A percentile compares a stretch with the other conserved stretches of the same genome.
These are phyloP conservation scores for Falcaria lacertinaria DNA, from an alignment of 2,888 invertebrate genomes.

Conservation along the genomic window DNA sequence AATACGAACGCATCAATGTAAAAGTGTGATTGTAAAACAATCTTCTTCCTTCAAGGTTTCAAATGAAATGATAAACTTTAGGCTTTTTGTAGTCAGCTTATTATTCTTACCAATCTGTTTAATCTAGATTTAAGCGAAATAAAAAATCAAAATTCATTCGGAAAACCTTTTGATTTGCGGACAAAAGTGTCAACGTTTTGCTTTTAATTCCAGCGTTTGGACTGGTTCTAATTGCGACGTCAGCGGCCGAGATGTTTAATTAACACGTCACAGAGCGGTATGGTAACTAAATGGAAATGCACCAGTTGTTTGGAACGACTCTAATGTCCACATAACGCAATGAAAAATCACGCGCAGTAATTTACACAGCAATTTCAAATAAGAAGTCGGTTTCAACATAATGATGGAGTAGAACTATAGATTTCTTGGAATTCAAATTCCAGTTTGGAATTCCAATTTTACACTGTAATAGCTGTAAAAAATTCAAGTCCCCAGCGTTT, in stretches of 20 bases:
- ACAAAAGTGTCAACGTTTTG: background rate
- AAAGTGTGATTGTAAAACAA: too few species aligned
- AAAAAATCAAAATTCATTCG: background rate
- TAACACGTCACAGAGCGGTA: conserved; percentile 17
- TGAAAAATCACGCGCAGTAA: background rate
- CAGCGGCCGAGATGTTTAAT: conserved; percentile 16
- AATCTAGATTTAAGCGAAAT: background rate
- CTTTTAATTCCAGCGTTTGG: background rate
- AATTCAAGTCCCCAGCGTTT: too few species aligned
- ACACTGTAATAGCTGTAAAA: too few species aligned
- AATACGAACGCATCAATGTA: too few species aligned
- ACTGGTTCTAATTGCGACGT: background rate
- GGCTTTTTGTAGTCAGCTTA: background rate
- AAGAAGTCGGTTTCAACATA: too few species aligned
- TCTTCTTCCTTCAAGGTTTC: too few species aligned
- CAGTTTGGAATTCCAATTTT: too few species aligned
- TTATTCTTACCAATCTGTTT: background rate
- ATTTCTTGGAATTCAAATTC: too few species aligned
- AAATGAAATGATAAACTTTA: too few species aligned
- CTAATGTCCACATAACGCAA: background rate
- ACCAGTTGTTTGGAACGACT: background rate
- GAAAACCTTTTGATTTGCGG: background rate
- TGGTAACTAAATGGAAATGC: conserved; percentile 11
- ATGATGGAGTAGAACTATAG: too few species aligned
- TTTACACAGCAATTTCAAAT: background rate